phyloP scores from a whole-genome alignment of 2,888 invertebrate genomes.

The Deroplatys truncata region DNA sequence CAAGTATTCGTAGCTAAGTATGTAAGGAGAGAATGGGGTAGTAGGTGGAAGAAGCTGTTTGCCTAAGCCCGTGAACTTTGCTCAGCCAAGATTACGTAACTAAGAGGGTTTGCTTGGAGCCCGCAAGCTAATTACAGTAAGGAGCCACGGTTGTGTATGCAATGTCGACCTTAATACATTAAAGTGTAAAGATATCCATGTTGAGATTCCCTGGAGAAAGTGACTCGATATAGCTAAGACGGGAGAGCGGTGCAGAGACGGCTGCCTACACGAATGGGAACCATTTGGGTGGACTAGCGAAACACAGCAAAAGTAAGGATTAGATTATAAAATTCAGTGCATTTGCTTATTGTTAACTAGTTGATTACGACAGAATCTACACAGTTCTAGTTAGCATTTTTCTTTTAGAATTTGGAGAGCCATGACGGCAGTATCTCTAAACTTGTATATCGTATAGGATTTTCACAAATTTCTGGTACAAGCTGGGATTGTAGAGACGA shows the following conservation, averaged over 20 bases:
- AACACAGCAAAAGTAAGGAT: too few species aligned
- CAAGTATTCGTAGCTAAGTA: neutral
- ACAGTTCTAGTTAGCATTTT: too few species aligned
- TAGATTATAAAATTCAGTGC: too few species aligned
- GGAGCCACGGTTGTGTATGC: neutral
- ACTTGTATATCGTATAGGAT: too few species aligned
- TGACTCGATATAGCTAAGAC: neutral
- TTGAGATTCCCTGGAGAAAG: conserved; percentile 7
- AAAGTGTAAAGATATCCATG: conserved; percentile 13
- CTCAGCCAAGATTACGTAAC: conserved; percentile 14
- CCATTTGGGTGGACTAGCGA: neutral
- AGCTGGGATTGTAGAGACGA: too few species aligned
- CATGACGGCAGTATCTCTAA: too few species aligned
- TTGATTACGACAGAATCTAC: too few species aligned
- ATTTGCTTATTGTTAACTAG: too few species aligned
- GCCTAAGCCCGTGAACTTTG: conserved; percentile 5
- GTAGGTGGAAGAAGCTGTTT: neutral
- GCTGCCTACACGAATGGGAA: neutral
- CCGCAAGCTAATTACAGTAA: conserved; percentile 11
- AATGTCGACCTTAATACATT: conserved; percentile 4
- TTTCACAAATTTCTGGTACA: too few species aligned
- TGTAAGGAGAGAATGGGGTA: neutral
- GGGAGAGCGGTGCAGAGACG: neutral
- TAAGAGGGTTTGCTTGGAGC: neutral
- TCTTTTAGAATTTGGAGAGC: too few species aligned